Base-by-base conservation (phyloP, 2,888 invertebrate genomes). In the Habrosyne pyritoides region DNA sequence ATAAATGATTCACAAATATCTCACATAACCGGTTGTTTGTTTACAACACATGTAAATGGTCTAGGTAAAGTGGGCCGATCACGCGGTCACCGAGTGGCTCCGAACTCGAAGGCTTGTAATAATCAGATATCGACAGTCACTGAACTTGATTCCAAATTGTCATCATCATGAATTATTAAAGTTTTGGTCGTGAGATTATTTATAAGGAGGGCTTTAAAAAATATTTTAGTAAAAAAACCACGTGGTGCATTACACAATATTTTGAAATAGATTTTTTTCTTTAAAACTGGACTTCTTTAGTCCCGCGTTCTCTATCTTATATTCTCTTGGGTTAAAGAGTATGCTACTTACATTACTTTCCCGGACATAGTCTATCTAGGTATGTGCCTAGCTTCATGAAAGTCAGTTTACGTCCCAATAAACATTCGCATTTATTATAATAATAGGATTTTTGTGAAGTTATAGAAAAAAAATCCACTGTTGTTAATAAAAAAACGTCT, bases 71-170 rank as follows among this genome's bases (percentile, higher is more conserved):
- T 46, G 14, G 50, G 42, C 4, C 50, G 50, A 70, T 69, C 77
- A 79, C 69, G 75, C 71, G 71, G 56, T 46, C 63, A 22, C 30
- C 47, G 71, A 68, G 59, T 71, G 69, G 22, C 12, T 21, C 12
- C 12, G 12, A 8, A 24, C 21, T 21, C 6, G 10, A 18, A 21
- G 42, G n/a, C 22, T 47, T 12, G 18, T 47, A 21, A 18, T 2
- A 47, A 28, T 3, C 21, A 21, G 10, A 10, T n/a, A 47, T 22
- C 12, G 48, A 12, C 10, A 30, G 28, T 30, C 50, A 50, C 30
- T 30, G 50, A 30, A 50, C 50, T 30, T 50, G 18, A 28, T 49
- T 49, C 28, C 28, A 28, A 49, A 49, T 18, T 48, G n/a, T 14
- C 0, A 28, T 50, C 3, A 30, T 42, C 14, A 18, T 42, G 42